Evolutionary conservation across 1,140 invertebrate genomes (phyloP).

Genomic region (Bactericera cockerelli): DNA sequence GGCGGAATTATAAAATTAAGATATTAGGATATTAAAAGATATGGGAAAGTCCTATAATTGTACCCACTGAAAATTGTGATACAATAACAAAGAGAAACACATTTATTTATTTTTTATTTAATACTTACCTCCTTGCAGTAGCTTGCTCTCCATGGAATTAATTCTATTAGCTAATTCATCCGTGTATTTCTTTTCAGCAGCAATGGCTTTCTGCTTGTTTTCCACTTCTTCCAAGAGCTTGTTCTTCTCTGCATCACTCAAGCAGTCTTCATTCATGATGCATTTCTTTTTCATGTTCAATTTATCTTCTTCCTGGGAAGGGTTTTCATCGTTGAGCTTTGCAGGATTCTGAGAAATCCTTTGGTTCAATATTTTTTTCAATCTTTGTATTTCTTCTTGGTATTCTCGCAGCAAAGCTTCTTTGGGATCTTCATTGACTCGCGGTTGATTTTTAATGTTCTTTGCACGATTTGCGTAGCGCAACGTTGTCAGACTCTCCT

Average conservation of each 20-base stretch:
- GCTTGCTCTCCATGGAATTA: conserved; percentile 65
- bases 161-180: conserved; percentile 37
- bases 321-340: conserved; percentile 12
- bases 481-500: conserved; percentile 84
- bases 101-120: too few relatives aligned
- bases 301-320: conserved; percentile 24
- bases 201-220: conserved; percentile 38
- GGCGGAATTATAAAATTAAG: too few relatives aligned
- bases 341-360: conserved; percentile 15
- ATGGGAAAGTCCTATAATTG: too few relatives aligned
- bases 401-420: conserved; percentile 76
- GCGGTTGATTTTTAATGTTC: conserved; percentile 89
- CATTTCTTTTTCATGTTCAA: conserved; percentile 19
- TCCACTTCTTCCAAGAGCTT: conserved; percentile 40
- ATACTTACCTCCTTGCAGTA: conserved; percentile 52
- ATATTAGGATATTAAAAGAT: too few relatives aligned
- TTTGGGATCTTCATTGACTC: conserved; percentile 91
- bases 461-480: conserved; percentile 88
- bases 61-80: too few relatives aligned
- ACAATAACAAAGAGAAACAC: too few relatives aligned
- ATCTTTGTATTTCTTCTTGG: conserved; percentile 64
- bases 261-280: conserved; percentile 16
- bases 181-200: conserved; percentile 37
- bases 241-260: conserved; percentile 31
- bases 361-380: conserved; percentile 28